Conservation (phyloP, 2,888 invertebrate species). For the Endomychus coccineus region DNA sequence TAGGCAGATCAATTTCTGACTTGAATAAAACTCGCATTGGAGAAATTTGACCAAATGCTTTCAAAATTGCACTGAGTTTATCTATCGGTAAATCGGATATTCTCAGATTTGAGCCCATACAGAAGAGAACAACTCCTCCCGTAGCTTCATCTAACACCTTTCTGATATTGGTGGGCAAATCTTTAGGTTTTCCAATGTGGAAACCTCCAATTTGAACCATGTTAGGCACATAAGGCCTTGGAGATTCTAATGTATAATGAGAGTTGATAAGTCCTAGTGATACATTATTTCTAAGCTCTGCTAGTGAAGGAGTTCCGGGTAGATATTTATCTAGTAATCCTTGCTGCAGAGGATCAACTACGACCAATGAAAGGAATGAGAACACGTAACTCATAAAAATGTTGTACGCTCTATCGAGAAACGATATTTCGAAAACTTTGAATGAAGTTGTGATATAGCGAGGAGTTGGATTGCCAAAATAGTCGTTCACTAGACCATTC, state of each 20-base stretch:
- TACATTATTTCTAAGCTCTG: slow-evolving; percentile 21
- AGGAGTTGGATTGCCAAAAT: no score
- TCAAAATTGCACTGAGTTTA: slow-evolving; percentile 41
- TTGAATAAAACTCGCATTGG: slow-evolving; percentile 57
- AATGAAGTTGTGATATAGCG: no score
- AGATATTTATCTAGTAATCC: slow-evolving; percentile 19
- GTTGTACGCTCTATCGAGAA: not conserved
- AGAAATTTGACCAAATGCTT: slow-evolving; percentile 50
- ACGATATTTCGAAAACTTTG: no score
- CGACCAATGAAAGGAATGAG: not conserved
- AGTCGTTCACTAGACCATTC: no score
- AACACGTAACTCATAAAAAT: not conserved
- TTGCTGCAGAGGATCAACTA: slow-evolving; percentile 16
- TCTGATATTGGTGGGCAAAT: slow-evolving; percentile 22
- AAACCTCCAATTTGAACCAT: slow-evolving; percentile 34
- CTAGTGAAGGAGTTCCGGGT: slow-evolving; percentile 23
- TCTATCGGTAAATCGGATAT: slow-evolving; percentile 21
- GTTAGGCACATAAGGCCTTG: slow-evolving; percentile 32
- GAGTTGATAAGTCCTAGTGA: slow-evolving; percentile 27
- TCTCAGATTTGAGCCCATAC: slow-evolving; percentile 29
- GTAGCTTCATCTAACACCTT: slow-evolving; percentile 25
- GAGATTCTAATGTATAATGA: slow-evolving; percentile 24
- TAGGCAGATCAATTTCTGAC: slow-evolving; percentile 51
- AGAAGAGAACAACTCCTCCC: slow-evolving; percentile 30
- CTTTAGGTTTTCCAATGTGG: slow-evolving; percentile 27